Conservation (phyloP, 2,113 vertebrate species). For the Dermatemys mawii region DNA sequence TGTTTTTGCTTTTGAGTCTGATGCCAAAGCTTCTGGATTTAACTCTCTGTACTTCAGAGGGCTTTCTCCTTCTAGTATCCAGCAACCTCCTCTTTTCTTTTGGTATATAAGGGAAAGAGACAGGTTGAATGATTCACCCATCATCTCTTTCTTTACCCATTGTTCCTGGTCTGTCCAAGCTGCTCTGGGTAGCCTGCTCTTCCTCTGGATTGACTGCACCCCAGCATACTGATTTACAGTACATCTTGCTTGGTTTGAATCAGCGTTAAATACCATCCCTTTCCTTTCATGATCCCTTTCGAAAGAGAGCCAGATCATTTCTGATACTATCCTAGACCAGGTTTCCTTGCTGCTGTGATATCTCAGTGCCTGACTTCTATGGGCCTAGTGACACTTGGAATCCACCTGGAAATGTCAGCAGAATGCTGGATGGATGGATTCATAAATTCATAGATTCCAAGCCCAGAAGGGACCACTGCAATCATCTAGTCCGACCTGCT, state of each 20-base stretch:
- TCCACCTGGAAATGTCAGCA: neutral
- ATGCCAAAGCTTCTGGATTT: neutral
- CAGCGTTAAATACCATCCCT: neutral
- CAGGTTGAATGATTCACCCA: neutral
- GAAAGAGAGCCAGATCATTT: neutral
- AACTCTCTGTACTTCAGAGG: rapidly evolving
- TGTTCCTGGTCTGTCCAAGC: neutral
- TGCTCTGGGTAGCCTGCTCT: neutral
- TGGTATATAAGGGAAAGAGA: rapidly evolving
- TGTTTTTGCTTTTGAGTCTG: neutral
- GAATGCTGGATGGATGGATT: neutral
- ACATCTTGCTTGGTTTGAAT: neutral
- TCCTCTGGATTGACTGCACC: neutral
- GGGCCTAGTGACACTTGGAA: neutral
- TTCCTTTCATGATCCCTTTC: neutral
- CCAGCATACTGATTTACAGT: neutral
- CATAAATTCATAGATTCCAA: neutral
- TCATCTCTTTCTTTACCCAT: neutral
- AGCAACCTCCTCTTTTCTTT: rapidly evolving
- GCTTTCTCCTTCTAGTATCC: neutral
- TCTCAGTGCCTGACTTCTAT: neutral
- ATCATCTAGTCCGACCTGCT: neutral
- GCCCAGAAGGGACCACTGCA: neutral
- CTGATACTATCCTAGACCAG: neutral
- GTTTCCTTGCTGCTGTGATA: neutral